Evolutionary conservation across 1,140 invertebrate genomes (phyloP), one percentile per base, ranked within the genome.

Genomic region (Eciton burchellii): DNA sequence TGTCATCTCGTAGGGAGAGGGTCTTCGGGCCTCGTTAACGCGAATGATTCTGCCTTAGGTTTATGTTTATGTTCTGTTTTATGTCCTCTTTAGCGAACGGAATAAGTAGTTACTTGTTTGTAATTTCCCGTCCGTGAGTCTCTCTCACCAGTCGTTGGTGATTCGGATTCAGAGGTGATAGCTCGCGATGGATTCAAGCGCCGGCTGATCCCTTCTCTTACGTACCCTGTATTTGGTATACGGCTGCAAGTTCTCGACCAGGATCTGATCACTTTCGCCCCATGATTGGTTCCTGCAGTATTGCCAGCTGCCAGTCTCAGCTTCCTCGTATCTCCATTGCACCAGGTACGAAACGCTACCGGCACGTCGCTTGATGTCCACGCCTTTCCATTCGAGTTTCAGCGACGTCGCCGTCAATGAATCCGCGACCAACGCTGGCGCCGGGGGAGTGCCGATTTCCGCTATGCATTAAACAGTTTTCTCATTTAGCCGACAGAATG

Each of bases 221-320:
- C 94, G 94, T 94, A 98, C 98, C 94, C 96, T 95, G 90, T 98
- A 99, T 90, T 97, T 98, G 0, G 97, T 97, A 90, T 98, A 99
- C 0, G 98, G 98, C 63, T 97, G 96, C 6, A 99, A 94, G 84
- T 96, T 95, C 60, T 97, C 95, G 0, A 98, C 95, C 14, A 95
- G 93, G n/a, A 96, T 95, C 11, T 95, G 95, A 82, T 96, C 95
- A 56, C 96, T 94, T 19, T 94, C 91, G 16, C 94, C 95, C 94
- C 96, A 97, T 59, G 94, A 95, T 85, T 96, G 96, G 91, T 96
- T 96, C 35, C 95, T 94, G 87, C 96, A 97, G 85, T 96, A 97
- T 84, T 97, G 95, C 97, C 97, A 98, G 6, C n/a, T n/a, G n/a
- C n/a, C n/a, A n/a, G 95, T 93, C 47, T 95, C 95, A 8, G 95